A percentile compares a stretch with the other conserved stretches of the same genome.
These are phyloP conservation scores for Catharus ustulatus DNA, from an alignment of 2,797 vertebrate genomes.

Conservation along the genomic window DNA sequence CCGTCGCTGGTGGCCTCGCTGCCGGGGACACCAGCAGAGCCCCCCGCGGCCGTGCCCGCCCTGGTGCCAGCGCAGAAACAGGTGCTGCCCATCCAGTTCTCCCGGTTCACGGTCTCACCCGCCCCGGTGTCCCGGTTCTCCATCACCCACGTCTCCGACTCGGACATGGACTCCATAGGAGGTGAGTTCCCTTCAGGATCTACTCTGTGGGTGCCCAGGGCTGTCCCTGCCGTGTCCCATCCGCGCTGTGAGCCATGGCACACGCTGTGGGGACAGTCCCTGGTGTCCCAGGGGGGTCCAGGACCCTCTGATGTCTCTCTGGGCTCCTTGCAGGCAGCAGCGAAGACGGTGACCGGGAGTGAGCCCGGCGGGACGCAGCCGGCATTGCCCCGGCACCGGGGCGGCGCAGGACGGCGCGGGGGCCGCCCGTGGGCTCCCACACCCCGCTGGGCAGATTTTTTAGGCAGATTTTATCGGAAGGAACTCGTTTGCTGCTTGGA, in stretches of 20 bases:
- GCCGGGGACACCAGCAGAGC: conserved; percentile 16
- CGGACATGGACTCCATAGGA: conserved; percentile 84
- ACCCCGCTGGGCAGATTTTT: background rate
- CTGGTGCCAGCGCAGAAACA: conserved; percentile 74
- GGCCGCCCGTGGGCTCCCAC: background rate
- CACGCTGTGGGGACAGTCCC: fast-evolving
- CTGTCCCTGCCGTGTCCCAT: background rate
- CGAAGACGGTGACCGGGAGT: conserved; percentile 83
- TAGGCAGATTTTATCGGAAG: conserved; percentile 50
- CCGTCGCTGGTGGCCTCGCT: conserved; percentile 70
- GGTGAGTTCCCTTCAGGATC: conserved; percentile 75
- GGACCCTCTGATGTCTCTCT: background rate
- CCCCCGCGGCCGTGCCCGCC: background rate
- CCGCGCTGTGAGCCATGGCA: background rate
- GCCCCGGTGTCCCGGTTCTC: conserved; percentile 90
- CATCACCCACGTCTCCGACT: conserved; percentile 94
- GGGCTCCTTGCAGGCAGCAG: conserved; percentile 77
- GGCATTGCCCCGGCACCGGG: background rate
- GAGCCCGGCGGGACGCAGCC: background rate
- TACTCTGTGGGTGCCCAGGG: background rate
- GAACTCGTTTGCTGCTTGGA: conserved; percentile 44
- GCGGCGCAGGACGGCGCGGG: background rate
- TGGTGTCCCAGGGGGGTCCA: fast-evolving
- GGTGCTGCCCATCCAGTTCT: conserved; percentile 74
- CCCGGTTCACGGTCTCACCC: conserved; percentile 92